Evolutionary conservation across 2,888 invertebrate genomes (phyloP).

Genomic region (Parochlus steinenii): DNA sequence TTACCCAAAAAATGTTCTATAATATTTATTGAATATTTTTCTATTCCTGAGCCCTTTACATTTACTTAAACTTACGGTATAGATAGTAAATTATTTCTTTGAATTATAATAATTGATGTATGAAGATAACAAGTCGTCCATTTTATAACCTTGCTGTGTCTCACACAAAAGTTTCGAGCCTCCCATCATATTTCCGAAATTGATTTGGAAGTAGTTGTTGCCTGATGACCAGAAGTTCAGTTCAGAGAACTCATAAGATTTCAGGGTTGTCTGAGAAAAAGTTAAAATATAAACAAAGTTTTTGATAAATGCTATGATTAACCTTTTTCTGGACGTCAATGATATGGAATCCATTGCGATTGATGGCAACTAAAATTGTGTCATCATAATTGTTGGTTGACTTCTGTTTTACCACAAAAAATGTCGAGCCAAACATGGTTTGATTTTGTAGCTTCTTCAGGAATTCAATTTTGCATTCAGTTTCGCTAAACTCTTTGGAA

Average conservation of each 20-base stretch:
- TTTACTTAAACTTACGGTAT: no score
- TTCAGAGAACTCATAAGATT: slow-evolving; percentile 71
- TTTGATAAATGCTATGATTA: slow-evolving; percentile 17
- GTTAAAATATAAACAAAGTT: slow-evolving; percentile 10
- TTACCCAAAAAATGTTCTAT: no score
- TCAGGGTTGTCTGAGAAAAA: slow-evolving; percentile 50
- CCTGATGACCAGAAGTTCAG: slow-evolving; percentile 92
- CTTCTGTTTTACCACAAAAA: slow-evolving; percentile 87
- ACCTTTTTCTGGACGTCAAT: slow-evolving; percentile 79
- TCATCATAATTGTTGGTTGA: slow-evolving; percentile 77
- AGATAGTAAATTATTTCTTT: background rate
- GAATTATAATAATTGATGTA: slow-evolving; percentile 45
- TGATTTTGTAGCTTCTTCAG: slow-evolving; percentile 40
- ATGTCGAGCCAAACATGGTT: slow-evolving; percentile 86
- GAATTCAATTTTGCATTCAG: slow-evolving; percentile 69
- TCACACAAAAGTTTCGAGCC: slow-evolving; percentile 81
- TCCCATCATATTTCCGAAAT: slow-evolving; percentile 84
- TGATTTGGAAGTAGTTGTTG: slow-evolving; percentile 87
- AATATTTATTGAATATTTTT: no score
- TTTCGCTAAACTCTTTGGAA: slow-evolving; percentile 34
- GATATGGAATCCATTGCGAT: slow-evolving; percentile 76
- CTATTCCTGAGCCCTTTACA: no score
- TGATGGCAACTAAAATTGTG: slow-evolving; percentile 75
- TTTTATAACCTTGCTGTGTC: slow-evolving; percentile 87
- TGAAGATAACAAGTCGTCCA: slow-evolving; percentile 89